phyloP scores from a whole-genome alignment of 2,797 vertebrate genomes.

The Vireo griseus region DNA sequence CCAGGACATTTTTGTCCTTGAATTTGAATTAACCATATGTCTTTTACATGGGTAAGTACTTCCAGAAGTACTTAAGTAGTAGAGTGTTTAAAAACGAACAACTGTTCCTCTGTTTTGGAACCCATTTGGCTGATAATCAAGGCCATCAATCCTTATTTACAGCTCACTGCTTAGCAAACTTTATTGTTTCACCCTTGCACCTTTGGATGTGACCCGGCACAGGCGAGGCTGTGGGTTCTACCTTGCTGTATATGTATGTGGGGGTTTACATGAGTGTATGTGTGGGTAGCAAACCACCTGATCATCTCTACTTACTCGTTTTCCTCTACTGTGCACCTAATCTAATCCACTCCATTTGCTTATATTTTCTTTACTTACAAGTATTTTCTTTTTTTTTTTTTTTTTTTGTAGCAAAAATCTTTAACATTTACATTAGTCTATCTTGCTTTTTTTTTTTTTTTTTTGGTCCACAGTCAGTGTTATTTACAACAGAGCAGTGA shows the following conservation, averaged over 20 bases:
- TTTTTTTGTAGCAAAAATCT: background rate
- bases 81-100: background rate
- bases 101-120: background rate
- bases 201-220: background rate
- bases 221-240: too few relatives aligned
- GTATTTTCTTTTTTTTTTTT: background rate
- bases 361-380: background rate
- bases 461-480: background rate
- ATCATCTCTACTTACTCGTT: too few relatives aligned
- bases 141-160: background rate
- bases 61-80: background rate
- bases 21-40: background rate
- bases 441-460: background rate
- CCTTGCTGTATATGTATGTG: rapidly evolving
- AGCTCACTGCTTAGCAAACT: background rate
- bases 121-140: background rate
- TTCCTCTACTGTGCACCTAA: background rate
- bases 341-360: background rate
- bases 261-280: background rate
- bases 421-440: background rate
- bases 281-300: background rate
- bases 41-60: background rate
- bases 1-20: background rate
- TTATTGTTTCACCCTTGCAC: background rate
- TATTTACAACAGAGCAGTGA: background rate